Conservation (phyloP, 2,113 vertebrate genomes). For the Pan troglodytes region DNA sequence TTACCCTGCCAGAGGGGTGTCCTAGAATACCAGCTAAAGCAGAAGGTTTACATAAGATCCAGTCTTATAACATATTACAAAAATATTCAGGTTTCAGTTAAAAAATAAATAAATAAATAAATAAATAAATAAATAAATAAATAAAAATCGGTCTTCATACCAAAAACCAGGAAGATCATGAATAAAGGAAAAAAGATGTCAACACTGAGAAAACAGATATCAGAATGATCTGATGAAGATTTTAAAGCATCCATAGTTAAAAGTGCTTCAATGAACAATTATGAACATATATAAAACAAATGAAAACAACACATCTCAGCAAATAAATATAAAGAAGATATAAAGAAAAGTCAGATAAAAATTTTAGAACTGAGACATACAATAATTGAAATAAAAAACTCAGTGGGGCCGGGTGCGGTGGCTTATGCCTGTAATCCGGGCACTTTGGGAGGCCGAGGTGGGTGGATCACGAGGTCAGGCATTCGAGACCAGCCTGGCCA, state of each 20-base stretch:
- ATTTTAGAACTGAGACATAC: background rate
- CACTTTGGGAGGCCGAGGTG: too few relatives aligned
- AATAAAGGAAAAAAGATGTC: background rate
- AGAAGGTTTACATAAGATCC: background rate
- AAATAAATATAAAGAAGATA: background rate
- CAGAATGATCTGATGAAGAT: background rate
- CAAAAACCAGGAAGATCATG: background rate
- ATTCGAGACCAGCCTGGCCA: too few relatives aligned
- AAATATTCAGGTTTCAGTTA: background rate
- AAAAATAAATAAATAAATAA: background rate
- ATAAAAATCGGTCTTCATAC: background rate
- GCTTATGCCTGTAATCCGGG: too few relatives aligned
- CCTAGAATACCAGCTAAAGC: background rate
- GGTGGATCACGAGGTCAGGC: too few relatives aligned
- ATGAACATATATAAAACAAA: background rate
- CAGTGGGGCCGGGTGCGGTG: too few relatives aligned
- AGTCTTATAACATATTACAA: background rate
- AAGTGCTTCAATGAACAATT: background rate
- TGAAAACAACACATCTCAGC: background rate
- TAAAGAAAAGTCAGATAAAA: background rate
- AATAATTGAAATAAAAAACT: too few relatives aligned
- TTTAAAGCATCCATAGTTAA: background rate
- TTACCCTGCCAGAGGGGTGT: background rate
- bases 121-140: too few relatives aligned
- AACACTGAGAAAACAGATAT: background rate